Evolutionary conservation across 2,797 vertebrate genomes (phyloP).

Genomic region (Myripristis jacobus): DNA sequence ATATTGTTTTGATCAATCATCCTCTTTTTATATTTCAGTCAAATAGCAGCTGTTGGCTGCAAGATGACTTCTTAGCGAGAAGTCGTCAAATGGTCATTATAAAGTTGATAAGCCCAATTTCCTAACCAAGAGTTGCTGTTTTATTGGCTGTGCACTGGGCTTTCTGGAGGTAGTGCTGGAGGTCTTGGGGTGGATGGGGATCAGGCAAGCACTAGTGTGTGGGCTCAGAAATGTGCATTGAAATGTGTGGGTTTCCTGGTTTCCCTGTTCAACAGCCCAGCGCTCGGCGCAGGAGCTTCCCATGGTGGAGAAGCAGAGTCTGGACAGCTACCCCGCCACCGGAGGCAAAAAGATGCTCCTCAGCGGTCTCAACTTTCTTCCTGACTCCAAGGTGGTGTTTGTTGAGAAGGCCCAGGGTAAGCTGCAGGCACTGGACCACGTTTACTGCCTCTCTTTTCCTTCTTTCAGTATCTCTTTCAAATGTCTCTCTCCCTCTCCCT

Average conservation of each 20-base stretch:
- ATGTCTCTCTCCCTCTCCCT: slow-evolving; percentile 32
- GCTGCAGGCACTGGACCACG: slow-evolving; percentile 51
- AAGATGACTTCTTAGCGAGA: slow-evolving; percentile 45
- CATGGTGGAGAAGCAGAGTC: slow-evolving; percentile 96
- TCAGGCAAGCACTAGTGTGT: slow-evolving; percentile 29
- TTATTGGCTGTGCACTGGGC: slow-evolving; percentile 50
- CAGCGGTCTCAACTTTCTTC: slow-evolving; percentile 96
- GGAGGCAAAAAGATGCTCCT: slow-evolving; percentile 96
- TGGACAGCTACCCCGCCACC: slow-evolving; percentile 89
- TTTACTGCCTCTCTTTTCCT: slow-evolving; percentile 62
- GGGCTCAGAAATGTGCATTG: slow-evolving; percentile 25
- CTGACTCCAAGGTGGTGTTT: slow-evolving; percentile 98
- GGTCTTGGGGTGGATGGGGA: slow-evolving; percentile 58
- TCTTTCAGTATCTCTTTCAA: slow-evolving; percentile 63
- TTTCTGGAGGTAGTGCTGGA: slow-evolving; percentile 25
- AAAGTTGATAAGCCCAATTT: slow-evolving; percentile 69
- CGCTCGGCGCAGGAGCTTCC: slow-evolving; percentile 98
- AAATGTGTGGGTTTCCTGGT: slow-evolving; percentile 39
- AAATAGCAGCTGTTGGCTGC: slow-evolving; percentile 63
- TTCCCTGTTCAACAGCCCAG: slow-evolving; percentile 85
- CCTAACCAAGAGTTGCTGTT: slow-evolving; percentile 63
- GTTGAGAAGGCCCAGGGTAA: slow-evolving; percentile 99
- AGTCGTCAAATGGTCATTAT: slow-evolving; percentile 71
- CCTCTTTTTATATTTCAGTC: slow-evolving; percentile 44
- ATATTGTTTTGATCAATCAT: slow-evolving; percentile 59